These are phyloP conservation scores for Chlamydotis undulata DNA, from an alignment of 2,113 vertebrate genomes.

Conservation along the genomic window DNA sequence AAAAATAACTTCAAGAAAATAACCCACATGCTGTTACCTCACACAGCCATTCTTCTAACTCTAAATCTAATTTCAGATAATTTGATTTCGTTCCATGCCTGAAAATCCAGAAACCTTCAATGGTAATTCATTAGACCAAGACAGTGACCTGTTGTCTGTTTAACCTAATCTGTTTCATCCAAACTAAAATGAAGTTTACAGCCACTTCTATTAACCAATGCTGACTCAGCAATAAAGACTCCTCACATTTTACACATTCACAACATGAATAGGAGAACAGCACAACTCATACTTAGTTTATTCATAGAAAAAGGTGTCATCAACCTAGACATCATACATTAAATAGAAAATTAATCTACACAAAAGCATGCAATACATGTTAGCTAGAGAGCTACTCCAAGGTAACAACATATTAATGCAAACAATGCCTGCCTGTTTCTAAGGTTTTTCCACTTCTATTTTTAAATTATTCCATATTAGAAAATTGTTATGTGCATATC, in stretches of 20 bases:
- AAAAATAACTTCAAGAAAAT: neutral
- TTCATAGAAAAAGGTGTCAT: neutral
- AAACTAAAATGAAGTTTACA: neutral
- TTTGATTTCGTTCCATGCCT: neutral
- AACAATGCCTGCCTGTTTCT: neutral
- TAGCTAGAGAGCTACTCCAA: neutral
- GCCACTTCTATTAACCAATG: neutral
- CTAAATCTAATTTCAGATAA: neutral
- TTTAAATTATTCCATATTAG: neutral
- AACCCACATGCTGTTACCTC: neutral
- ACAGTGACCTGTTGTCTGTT: neutral
- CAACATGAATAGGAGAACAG: neutral
- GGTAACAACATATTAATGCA: neutral
- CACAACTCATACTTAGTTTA: neutral
- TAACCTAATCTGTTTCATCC: neutral
- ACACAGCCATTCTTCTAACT: neutral
- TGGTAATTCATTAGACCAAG: neutral
- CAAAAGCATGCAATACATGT: accelerated
- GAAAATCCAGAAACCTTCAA: neutral
- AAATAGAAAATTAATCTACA: neutral
- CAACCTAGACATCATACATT: neutral
- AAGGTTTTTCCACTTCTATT: neutral
- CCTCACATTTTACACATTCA: neutral
- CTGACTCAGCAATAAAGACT: neutral
- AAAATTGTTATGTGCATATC: neutral